Evolutionary conservation across 2,888 invertebrate genomes (phyloP), one percentile per base, ranked within the genome.

Genomic region (Phyllotreta cruciferae): DNA sequence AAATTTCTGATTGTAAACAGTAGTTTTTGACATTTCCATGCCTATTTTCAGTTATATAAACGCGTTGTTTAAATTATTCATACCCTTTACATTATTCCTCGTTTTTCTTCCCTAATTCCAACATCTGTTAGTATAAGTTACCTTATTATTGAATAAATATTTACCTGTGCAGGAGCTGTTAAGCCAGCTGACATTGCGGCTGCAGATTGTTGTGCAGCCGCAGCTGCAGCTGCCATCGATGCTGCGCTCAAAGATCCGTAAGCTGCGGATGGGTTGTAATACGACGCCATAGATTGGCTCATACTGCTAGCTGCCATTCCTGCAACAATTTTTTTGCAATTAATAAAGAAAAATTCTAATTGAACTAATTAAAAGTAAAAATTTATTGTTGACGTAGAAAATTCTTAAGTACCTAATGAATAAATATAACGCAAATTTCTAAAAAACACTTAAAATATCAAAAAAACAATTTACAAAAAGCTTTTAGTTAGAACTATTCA

Each of bases 241-340:
- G 90, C 89, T 69, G 90, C 89, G 47, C 89, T 90, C 11, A 90
- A 82, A 5, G 89, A 87, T 1, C 90, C 89, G 72, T 90, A 90
- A 7, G 90, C 90, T 8, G 90, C 89, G 0, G 90, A 88, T 42
- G 85, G 85, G 70, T 83, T 83, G 77, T 90, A 90, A 80, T 90
- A 90, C 75, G 78, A 83, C 44, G 88, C 88, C 88, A 89, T 89
- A 13, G 88, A 86, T 77, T 89, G 89, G 11, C 87, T 85, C 88
- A 90, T 90, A 36, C 84, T 82, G 63, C 80, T 81, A 0, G 88
- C 86, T 0, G 88, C 88, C 89, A 90, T 90, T 61, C 90, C 90
- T 90, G 83, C 4, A 76, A 74, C 56, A 71, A 41, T 41, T 10
- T 9, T 41, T n/a, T n/a, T 41, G 3, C 10, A 41, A 41, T 41